Percentiles rank a stretch among this genome's conserved stretches.
Conservation (phyloP, 2,113 vertebrate species). For the Phocoena sinus region DNA sequence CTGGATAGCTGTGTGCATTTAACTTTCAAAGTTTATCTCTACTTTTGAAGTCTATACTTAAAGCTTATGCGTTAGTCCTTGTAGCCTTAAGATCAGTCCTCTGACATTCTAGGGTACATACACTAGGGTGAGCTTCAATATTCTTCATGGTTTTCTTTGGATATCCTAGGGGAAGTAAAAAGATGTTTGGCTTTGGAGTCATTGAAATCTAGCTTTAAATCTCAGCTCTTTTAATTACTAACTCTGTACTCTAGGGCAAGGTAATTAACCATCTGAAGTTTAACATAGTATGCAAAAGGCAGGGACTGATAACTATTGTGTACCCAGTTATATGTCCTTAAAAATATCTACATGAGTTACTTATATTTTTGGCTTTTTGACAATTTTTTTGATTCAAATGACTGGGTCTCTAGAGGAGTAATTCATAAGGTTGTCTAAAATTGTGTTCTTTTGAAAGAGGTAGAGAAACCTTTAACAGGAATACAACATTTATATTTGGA, state of each 20-base stretch:
- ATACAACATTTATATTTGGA: background rate
- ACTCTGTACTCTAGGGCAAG: background rate
- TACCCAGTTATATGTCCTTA: background rate
- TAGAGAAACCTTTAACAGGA: background rate
- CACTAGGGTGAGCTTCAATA: background rate
- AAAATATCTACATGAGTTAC: background rate
- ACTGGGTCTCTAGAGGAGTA: background rate
- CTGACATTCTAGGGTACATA: rapidly evolving
- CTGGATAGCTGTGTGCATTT: background rate
- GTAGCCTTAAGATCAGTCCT: background rate
- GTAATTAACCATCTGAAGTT: background rate
- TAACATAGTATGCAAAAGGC: background rate
- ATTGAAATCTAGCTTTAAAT: background rate
- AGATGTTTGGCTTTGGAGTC: background rate
- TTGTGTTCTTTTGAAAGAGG: background rate
- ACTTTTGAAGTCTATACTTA: background rate
- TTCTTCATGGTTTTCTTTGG: background rate
- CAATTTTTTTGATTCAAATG: background rate
- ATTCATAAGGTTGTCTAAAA: background rate
- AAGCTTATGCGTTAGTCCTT: background rate
- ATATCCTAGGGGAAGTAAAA: background rate
- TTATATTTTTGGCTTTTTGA: background rate
- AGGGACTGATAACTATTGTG: background rate
- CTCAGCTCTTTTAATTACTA: background rate
- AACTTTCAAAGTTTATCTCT: background rate